phyloP scores from a whole-genome alignment of 1,140 invertebrate genomes.

The Psix sp. region DNA sequence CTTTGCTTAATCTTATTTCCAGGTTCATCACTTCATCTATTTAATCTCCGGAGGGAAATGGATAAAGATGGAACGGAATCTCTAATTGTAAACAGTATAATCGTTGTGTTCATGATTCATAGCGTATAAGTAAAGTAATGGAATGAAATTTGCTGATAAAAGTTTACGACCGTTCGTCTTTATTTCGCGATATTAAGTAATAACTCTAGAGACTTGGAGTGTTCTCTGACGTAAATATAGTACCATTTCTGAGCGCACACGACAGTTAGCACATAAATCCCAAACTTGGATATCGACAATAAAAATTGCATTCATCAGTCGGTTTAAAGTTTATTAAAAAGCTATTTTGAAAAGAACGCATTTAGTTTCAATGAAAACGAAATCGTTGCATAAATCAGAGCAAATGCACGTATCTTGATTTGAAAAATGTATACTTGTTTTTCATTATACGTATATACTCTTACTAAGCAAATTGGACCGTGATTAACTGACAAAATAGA shows the following conservation, averaged over 20 bases:
- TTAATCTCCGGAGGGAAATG: background rate
- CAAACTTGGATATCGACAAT: constrained; percentile 22
- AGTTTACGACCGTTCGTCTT: constrained; percentile 6
- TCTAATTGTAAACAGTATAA: background rate
- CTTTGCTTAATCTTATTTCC: no score
- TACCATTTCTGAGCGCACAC: constrained; percentile 1
- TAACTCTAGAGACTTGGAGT: background rate
- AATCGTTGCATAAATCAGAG: no score
- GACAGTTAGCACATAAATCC: constrained; percentile 27
- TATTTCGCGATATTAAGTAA: constrained; percentile 17
- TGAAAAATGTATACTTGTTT: background rate
- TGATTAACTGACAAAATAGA: constrained; percentile 19
- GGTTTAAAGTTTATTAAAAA: constrained; percentile 32
- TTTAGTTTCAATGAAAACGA: no score
- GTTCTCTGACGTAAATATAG: constrained; percentile 25
- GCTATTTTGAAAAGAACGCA: background rate
- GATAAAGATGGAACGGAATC: background rate
- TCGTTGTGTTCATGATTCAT: background rate
- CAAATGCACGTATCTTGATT: no score
- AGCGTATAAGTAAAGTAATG: background rate
- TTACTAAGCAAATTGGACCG: constrained; percentile 14
- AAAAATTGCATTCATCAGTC: constrained; percentile 24
- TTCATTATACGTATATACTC: background rate
- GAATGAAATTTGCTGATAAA: constrained; percentile 7
- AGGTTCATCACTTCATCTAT: no score